These are phyloP conservation scores for Meandrina meandrites DNA, from an alignment of 92 coral and sea anemone genomes.

Conservation along the genomic window DNA sequence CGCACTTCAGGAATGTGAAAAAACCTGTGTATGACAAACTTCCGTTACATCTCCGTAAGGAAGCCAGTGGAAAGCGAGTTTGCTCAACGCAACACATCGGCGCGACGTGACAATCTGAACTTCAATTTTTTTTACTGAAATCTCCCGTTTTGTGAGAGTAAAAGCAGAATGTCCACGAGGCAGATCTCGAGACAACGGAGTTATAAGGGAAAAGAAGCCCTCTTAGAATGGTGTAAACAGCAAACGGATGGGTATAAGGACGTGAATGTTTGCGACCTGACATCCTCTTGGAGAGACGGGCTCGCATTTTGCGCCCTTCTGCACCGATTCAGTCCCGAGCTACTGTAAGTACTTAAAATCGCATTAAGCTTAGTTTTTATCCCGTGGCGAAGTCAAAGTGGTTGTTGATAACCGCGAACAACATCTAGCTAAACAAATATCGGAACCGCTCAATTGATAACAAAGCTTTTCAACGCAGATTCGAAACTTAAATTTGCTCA, in stretches of 20 bases:
- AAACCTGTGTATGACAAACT: conserved; percentile 1
- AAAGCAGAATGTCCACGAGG: conserved; percentile 25
- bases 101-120: not conserved
- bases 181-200: conserved; percentile 7
- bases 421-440: not conserved
- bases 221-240: conserved; percentile 57
- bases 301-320: conserved; percentile 59
- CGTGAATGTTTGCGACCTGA: conserved; percentile 44
- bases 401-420: not conserved
- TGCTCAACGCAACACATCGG: not conserved
- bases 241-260: conserved; percentile 49
- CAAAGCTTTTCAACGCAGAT: not conserved
- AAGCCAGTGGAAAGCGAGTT: not conserved
- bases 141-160: not conserved
- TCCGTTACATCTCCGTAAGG: not conserved
- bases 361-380: not conserved
- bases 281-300: conserved; percentile 56
- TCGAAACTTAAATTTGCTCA: not conserved
- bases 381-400: not conserved
- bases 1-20: not conserved
- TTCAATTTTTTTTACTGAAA: not conserved
- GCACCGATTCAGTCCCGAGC: conserved; percentile 57
- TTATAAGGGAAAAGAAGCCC: conserved; percentile 50
- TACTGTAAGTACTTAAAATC: conserved; percentile 43
- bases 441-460: not conserved